Evolutionary conservation across 2,888 invertebrate species (phyloP).

Genomic region (Drosophila merina): DNA sequence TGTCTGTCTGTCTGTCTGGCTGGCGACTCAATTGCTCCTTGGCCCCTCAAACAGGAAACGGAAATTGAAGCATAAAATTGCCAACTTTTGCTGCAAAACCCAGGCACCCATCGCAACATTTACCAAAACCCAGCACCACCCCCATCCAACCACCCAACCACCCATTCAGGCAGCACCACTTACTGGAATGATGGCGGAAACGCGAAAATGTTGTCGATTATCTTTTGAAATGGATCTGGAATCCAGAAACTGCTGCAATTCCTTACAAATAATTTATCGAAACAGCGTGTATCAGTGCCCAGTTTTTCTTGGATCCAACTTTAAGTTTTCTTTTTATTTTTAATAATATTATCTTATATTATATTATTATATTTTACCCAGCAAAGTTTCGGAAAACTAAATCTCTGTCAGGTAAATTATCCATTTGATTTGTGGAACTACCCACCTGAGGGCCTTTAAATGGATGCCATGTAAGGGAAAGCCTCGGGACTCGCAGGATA

Average conservation of each 20-base stretch:
- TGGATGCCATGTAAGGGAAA: background rate
- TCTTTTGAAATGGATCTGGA: slow-evolving; percentile 29
- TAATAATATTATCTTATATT: background rate
- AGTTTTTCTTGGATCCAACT: background rate
- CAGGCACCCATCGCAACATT: slow-evolving; percentile 20
- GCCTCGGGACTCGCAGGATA: background rate
- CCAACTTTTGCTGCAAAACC: slow-evolving; percentile 61
- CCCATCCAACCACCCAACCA: slow-evolving; percentile 1
- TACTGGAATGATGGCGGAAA: slow-evolving; percentile 21
- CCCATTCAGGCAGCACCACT: background rate
- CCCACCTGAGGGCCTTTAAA: slow-evolving; percentile 6
- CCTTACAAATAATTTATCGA: slow-evolving; percentile 24
- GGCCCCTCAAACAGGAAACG: slow-evolving; percentile 64
- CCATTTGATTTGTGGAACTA: slow-evolving; percentile 19
- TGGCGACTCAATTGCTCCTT: slow-evolving; percentile 62
- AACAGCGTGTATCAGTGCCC: background rate
- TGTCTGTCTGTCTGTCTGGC: slow-evolving; percentile 3
- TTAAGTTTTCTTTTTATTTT: background rate
- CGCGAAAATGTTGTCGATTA: slow-evolving; percentile 44
- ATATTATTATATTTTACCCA: background rate
- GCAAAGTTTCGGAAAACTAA: background rate
- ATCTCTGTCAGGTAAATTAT: slow-evolving; percentile 31
- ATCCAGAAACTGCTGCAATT: slow-evolving; percentile 7
- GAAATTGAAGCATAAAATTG: slow-evolving; percentile 79
- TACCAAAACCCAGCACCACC: slow-evolving; percentile 5